Percentiles rank a stretch among this genome's conserved stretches.
These are phyloP conservation scores for Chironomus riparius DNA, from an alignment of 2,888 invertebrate species.

Conservation along the genomic window DNA sequence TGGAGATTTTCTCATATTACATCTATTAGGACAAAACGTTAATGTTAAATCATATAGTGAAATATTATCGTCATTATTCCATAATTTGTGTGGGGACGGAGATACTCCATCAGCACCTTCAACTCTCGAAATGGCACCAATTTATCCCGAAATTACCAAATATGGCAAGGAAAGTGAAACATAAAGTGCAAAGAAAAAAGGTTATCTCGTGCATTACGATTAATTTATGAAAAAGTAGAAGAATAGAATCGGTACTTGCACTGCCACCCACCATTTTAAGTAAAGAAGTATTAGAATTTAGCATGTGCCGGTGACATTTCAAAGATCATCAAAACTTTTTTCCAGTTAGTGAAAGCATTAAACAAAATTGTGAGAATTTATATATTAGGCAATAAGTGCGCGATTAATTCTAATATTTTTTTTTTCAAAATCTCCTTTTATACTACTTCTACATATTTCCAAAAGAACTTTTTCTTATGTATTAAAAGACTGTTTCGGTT, in stretches of 20 bases:
- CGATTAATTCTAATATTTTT: background rate
- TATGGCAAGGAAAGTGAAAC: slow-evolving; percentile 77
- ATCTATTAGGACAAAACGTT: slow-evolving; percentile 79
- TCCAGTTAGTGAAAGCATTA: background rate
- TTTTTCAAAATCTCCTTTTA: background rate
- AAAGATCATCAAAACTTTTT: background rate
- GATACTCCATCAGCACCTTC: slow-evolving; percentile 80
- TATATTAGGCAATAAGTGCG: background rate
- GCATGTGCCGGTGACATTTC: background rate
- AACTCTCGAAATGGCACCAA: slow-evolving; percentile 76
- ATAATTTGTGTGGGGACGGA: slow-evolving; percentile 47
- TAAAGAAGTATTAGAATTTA: background rate
- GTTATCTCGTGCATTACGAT: background rate
- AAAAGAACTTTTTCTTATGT: background rate
- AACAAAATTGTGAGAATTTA: background rate
- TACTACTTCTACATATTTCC: too few relatives aligned
- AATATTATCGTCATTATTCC: slow-evolving; percentile 62
- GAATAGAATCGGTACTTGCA: background rate
- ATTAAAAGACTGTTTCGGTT: slow-evolving; percentile 10
- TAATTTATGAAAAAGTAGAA: background rate
- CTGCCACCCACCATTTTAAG: background rate
- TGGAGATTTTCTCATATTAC: slow-evolving; percentile 76
- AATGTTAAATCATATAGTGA: slow-evolving; percentile 72
- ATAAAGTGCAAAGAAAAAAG: slow-evolving; percentile 43
- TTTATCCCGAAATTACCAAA: slow-evolving; percentile 70